These are phyloP conservation scores for Lysandra bellargus DNA, from an alignment of 2,888 invertebrate genomes.

Conservation along the genomic window DNA sequence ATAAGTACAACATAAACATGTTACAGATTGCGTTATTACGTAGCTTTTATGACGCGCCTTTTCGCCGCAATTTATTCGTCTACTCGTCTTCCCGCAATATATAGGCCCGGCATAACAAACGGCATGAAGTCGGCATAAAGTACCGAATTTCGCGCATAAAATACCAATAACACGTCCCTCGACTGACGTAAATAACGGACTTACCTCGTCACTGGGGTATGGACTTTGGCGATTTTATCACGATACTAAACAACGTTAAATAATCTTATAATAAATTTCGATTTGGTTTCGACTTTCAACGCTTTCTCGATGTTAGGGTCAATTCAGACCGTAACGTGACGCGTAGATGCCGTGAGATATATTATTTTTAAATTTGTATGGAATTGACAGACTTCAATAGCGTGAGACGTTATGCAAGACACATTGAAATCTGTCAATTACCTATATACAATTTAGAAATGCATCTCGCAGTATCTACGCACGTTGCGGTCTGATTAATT, in stretches of 20 bases:
- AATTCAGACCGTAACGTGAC: no score
- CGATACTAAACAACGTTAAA: background rate
- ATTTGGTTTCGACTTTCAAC: no score
- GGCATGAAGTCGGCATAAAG: conserved; percentile 22
- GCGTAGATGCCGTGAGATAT: no score
- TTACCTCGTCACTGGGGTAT: conserved; percentile 3
- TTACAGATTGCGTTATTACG: background rate
- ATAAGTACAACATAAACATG: background rate
- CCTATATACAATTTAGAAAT: no score
- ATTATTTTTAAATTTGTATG: no score
- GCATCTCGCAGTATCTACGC: no score
- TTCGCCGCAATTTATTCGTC: conserved; percentile 1
- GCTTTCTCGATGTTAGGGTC: no score
- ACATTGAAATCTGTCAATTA: no score
- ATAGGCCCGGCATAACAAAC: conserved; percentile 20
- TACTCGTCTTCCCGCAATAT: conserved; percentile 22
- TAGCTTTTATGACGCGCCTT: background rate
- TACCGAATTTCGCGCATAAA: conserved; percentile 24
- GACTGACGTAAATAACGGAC: conserved; percentile 21
- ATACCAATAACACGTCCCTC: conserved; percentile 26
- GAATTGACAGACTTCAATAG: no score
- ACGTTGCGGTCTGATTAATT: no score
- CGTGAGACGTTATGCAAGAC: no score
- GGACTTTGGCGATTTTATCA: background rate
- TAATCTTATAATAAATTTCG: no score